Base-by-base conservation (phyloP, 2,113 vertebrate species). In the Nasalis larvatus region DNA sequence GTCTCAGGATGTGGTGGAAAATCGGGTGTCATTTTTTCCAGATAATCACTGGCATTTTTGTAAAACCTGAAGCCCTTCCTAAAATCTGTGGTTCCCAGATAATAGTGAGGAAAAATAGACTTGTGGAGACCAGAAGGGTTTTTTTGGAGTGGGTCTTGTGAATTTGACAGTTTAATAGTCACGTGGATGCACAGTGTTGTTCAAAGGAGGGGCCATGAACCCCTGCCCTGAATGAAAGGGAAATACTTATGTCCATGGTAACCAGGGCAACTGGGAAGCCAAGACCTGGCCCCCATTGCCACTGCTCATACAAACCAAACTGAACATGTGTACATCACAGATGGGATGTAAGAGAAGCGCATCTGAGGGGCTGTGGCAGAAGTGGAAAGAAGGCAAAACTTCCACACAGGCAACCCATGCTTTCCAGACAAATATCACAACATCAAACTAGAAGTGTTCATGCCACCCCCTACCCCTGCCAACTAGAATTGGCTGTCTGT, bases 401-500 rank as follows among this genome's bases (percentile, higher is more conserved):
- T 66, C n/a, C 73, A 71, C 11, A 13, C 16, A 6, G 47, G 56
- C 71, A 69, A 0, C 1, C 25, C 0, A 6, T 40, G 20, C 2
- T 7, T 40, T 66, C 45, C n/a, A 20, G 42, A 71, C 23, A 78
- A 17, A 7, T 2, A 58, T 30, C n/a, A 18, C 4, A 0, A 7
- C 42, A 40, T 1, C 14, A 5, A 42, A 30, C 42, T 1, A 4
- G n/a, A 77, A 23, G 54, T 3, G 4, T 27, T 27, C 8, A 4
- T n/a, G 30, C 10, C 54, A 14, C 2, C 32, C n/a, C 32, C 74
- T 6, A 8, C 23, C 23, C 40, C 66, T 68, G 30, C 71, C 11
- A 0, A 14, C 0, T 14, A 4, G 17, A 52, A 4, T 1, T 1
- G 11, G 11, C 9, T 17, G 14, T 45, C n/a, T 71, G 83, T 25